Evolutionary conservation across 2,797 vertebrate genomes (phyloP), one percentile per base, ranked within the genome.

Genomic region (Dendrocincla fuliginosa): DNA sequence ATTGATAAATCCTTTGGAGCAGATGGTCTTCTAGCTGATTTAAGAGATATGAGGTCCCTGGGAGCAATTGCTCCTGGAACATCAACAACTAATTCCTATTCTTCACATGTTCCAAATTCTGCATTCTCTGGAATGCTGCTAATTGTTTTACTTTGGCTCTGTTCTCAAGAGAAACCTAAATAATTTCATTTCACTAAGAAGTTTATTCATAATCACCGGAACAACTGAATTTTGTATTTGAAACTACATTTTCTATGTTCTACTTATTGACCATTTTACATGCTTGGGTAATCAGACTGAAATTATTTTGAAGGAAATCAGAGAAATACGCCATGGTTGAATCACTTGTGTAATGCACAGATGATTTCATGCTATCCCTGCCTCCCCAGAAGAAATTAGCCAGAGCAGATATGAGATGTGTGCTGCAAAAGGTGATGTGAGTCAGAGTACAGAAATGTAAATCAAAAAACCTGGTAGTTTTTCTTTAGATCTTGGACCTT

Each of bases 1-100:
- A 90, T 87, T 87, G 94, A 91, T 94, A 90, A 85, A 89, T 84
- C 81, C 57, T 95, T 93, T 93, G 87, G 87, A 96, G 69, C 96
- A 97, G 95, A 95, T 94, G 97, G 96, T 89, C 92, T 96, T 94
- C 85, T 92, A 84, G 61, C 37, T 92, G 81, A 92, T 93, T 95
- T 94, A 95, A 96, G 90, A 94, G 76, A 35, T 80, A 93, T 10
- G 83, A 90, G 87, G 67, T 95, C 90, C 81, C 33, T 92, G 95
- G 89, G 92, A 97, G 63, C 76, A 96, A 95, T 96, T 95, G 71
- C 30, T 91, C 61, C 87, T 88, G 85, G 39, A 96, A 92, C 52
- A 94, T 81, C 89, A 95, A 90, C 65, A 87, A 76, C 85, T 74
- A 93, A 96, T 95, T 95, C 87, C 53, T 52, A 92, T 93, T 93